These are phyloP conservation scores for Drosophila pruinosa DNA, from an alignment of 1,140 invertebrate genomes.

Conservation along the genomic window DNA sequence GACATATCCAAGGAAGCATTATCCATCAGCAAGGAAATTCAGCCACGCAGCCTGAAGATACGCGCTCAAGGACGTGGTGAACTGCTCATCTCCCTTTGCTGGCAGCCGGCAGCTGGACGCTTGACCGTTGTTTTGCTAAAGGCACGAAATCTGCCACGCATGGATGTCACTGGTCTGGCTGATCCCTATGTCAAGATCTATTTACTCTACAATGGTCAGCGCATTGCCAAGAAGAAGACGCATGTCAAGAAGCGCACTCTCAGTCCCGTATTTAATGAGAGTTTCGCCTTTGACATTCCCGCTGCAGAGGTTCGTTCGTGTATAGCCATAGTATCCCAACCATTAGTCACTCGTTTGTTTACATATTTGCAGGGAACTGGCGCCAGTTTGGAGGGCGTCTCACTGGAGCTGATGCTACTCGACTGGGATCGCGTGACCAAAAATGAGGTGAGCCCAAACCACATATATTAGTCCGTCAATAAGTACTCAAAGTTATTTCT, in stretches of 20 bases:
- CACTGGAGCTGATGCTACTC: slow-evolving; percentile 95
- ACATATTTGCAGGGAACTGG: slow-evolving; percentile 84
- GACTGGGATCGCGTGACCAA: slow-evolving; percentile 99
- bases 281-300: slow-evolving; percentile 94
- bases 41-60: slow-evolving; percentile 94
- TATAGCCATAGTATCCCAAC: not conserved
- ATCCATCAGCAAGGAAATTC: slow-evolving; percentile 91
- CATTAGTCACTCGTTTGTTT: not conserved
- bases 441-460: slow-evolving; percentile 90
- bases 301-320: slow-evolving; percentile 82
- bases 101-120: slow-evolving; percentile 95
- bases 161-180: slow-evolving; percentile 97
- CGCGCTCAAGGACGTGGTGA: slow-evolving; percentile 94
- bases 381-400: slow-evolving; percentile 94
- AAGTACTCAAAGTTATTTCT: not conserved
- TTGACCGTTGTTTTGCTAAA: slow-evolving; percentile 96
- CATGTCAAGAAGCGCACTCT: slow-evolving; percentile 98
- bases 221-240: slow-evolving; percentile 99
- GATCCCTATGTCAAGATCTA: slow-evolving; percentile 99
- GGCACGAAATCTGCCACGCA: slow-evolving; percentile 96
- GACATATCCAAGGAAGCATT: slow-evolving; percentile 91
- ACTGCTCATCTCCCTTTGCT: slow-evolving; percentile 95
- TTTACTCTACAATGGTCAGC: slow-evolving; percentile 97
- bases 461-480: not conserved
- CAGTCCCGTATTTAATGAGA: slow-evolving; percentile 99